Evolutionary conservation across 2,113 vertebrate genomes (phyloP), one percentile per base, ranked within the genome.

Genomic region (Larimichthys polyactis): DNA sequence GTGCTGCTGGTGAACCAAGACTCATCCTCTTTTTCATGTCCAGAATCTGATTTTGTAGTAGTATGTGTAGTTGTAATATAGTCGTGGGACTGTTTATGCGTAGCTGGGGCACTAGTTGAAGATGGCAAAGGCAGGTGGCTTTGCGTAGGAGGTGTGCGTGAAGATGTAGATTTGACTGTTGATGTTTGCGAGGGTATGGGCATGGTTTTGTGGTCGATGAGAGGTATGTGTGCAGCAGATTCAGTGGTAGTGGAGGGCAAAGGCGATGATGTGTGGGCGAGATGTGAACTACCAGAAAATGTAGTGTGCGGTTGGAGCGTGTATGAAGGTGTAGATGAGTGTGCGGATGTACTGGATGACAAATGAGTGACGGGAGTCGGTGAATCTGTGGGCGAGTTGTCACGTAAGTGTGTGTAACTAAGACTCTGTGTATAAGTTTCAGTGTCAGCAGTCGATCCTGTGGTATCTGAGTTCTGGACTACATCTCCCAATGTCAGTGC

Each of bases 11-110:
- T 17, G 49, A 64, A 69, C 70, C 6, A 10, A 12, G 55, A 16
- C 14, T 63, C 44, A 11, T 75, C 60, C 4, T 60, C 58, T 15
- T 52, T 44, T 14, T 76, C 71, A 11, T 48, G 52, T 5, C 54
- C 64, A 40, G 66, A 5, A 68, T 81, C 55, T 11, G 79, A 55
- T 27, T n/a, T 78, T 52, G 22, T 11, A 52, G 84, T 65, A 8
- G 65, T 27, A 0, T 20, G 70, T 10, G 78, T 11, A 17, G 84
- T 52, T 4, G 68, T 79, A 1, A 48, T 12, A 24, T 44, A 11
- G 32, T 11, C 6, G 1, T 71, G 71, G 4, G 59, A 1, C 24
- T 69, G 73, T 67, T 76, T 43, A 19, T 14, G 17, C 15, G 70
- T 79, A 10, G 78, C 40, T 16, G 57, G 51, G 11, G 15, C 24